Evolutionary conservation across 2,113 vertebrate species (phyloP), one percentile per base, ranked within the genome.

Genomic region (Hippocampus mohnikei): DNA sequence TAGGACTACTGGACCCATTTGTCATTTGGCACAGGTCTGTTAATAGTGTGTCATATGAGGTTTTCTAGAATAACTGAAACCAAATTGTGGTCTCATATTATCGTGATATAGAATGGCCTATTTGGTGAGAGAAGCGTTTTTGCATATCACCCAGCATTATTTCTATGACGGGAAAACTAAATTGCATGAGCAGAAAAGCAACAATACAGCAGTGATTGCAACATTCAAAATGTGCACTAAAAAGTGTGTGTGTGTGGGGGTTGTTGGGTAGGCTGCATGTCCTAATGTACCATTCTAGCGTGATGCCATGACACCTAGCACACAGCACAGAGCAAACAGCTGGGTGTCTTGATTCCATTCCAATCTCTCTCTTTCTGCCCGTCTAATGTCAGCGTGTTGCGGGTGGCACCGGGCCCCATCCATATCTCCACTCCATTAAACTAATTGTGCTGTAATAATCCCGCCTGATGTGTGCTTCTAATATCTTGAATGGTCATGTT

Each of bases 361-460:
- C 81, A 73, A 88, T 76, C 27, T 40, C 23, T 72, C 59, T 68
- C 53, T 15, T 10, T 44, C 42, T 3, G 42, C 70, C 67, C 48
- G 12, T 68, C 37, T 71, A 16, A 53, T 52, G 66, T 53, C 60
- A 67, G n/a, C 13, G 55, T 53, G 65, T 79, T 61, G 70, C 29
- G 52, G 66, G 33, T 75, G 74, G 72, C 77, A 77, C 77, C 81
- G 80, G 33, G 75, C 81, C 81, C 77, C n/a, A 46, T 77, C 81
- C 79, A 87, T 79, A 76, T 83, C 79, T 75, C 83, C 85, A 81
- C 86, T 88, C 91, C 91, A 93, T 93, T 92, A 93, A 89, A 91
- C 90, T 92, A 92, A 93, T 93, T 93, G 91, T 91, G 75, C 76
- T 78, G 84, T 90, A 82, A 91, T 93, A 92, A 92, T 93, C 92